phyloP scores from a whole-genome alignment of 2,888 invertebrate genomes.

The Seladonia tumulorum region DNA sequence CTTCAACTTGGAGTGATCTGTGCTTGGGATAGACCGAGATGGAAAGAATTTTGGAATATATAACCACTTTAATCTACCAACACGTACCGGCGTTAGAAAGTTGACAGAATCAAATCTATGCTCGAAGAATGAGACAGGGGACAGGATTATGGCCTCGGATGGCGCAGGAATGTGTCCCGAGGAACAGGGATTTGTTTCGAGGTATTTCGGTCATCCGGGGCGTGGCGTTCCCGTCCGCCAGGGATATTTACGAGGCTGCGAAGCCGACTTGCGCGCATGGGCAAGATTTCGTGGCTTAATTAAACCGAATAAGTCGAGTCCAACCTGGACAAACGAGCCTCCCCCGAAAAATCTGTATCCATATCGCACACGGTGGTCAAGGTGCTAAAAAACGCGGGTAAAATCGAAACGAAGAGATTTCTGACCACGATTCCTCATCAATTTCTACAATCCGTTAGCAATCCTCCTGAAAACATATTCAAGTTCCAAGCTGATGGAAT shows the following conservation, averaged over 20 bases:
- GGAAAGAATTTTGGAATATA: too few species aligned
- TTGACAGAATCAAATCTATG: neutral
- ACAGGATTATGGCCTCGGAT: neutral
- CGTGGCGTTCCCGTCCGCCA: neutral
- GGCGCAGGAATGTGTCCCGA: neutral
- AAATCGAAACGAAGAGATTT: neutral
- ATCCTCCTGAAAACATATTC: neutral
- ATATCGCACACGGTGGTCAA: neutral
- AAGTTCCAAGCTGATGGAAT: too few species aligned
- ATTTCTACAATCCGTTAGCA: neutral
- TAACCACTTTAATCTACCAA: too few species aligned
- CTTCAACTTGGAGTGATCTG: too few species aligned
- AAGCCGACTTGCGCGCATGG: neutral
- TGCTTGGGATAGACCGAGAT: too few species aligned
- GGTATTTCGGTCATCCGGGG: neutral
- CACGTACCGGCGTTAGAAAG: neutral
- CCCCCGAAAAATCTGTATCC: neutral
- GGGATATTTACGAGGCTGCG: neutral
- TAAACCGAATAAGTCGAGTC: neutral
- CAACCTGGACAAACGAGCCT: neutral
- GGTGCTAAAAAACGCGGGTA: neutral
- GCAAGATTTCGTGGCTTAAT: slow-evolving; percentile 9
- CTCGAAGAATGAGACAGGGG: neutral
- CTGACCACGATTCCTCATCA: neutral
- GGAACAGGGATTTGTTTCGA: neutral